Evolutionary conservation across 2,113 vertebrate species (phyloP), one percentile per base, ranked within the genome.

Genomic region (Oceanodroma tethys): DNA sequence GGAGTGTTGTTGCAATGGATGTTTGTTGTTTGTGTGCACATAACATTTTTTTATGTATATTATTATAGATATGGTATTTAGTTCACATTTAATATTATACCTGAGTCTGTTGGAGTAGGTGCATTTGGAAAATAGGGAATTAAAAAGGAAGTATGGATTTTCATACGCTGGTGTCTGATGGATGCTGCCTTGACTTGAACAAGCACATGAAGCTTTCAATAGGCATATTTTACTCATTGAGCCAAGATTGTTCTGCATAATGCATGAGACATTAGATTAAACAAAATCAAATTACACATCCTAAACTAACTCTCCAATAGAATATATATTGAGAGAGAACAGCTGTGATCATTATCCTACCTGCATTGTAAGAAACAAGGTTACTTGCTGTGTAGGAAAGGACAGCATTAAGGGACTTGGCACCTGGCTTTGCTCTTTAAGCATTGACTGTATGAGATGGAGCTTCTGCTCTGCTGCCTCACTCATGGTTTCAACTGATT

Each of bases 21-120:
- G 43, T 9, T 73, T 32, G 14, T 73, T 32, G 14, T 15, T 66
- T 60, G 45, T 45, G 29, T 36, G 60, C 38, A 13, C 2, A 0
- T 42, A 38, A 30, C 0, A 0, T 23, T 22, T 50, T 36, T 56
- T 52, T 13, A 13, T 0, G 0, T 50, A 4, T 22, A 3, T 50
- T 60, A 4, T 67, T 34, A 34, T 10, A 79, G 30, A 4, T 15
- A 11, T 0, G 13, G 13, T 34, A 4, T 47, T 62, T 67, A 58
- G 10, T 47, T 79, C 2, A 11, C 26, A 16, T 52, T 48, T 20
- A 42, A 11, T 60, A 32, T 34, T 78, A 63, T 38, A 63, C 21
- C 36, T 15, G 38, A 68, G 63, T 53, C 38, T 58, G 50, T 47
- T 12, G 6, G 55, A 68, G 48, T 18, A 79, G 43, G 38, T 16